Conservation (phyloP, 2,888 invertebrate genomes). For the Yponomeuta malinellus region DNA sequence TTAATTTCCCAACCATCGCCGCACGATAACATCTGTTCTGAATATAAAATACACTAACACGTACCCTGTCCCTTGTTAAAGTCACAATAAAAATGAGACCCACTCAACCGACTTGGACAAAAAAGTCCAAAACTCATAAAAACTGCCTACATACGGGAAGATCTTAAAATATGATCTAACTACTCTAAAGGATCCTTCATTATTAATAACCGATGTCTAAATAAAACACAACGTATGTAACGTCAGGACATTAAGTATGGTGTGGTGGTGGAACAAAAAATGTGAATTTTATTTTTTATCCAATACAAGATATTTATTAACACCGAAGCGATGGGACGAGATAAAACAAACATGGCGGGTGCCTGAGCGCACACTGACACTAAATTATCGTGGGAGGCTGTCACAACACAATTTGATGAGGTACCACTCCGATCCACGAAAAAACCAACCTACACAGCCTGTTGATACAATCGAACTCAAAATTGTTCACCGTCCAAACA, state of each 20-base stretch:
- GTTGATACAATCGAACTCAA: not conserved
- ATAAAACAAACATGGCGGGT: conserved; percentile 75
- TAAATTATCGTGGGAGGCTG: conserved; percentile 75
- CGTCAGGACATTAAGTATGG: conserved; percentile 40
- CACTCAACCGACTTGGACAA: conserved; percentile 51
- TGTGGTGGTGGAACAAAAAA: conserved; percentile 52
- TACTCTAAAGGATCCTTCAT: conserved; percentile 65
- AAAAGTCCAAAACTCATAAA: conserved; percentile 50
- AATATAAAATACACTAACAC: conserved; percentile 66
- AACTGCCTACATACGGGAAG: conserved; percentile 50
- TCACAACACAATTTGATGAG: conserved; percentile 46
- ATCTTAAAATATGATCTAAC: conserved; percentile 71
- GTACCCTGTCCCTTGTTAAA: conserved; percentile 52
- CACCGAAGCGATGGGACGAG: conserved; percentile 67
- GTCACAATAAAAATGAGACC: conserved; percentile 60
- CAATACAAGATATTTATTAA: conserved; percentile 72
- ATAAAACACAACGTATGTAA: conserved; percentile 56
- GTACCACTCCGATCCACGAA: not conserved
- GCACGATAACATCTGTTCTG: conserved; percentile 69
- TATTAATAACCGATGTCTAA: conserved; percentile 73
- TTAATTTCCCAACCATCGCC: conserved; percentile 62
- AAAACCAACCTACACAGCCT: not conserved
- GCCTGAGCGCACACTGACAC: conserved; percentile 26
- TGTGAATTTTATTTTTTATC: conserved; percentile 41
- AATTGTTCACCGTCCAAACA: conserved; percentile 42